A percentile compares a stretch with the other conserved stretches of the same genome.
These are phyloP conservation scores for Gymnocephalus cernua DNA, from an alignment of 2,113 vertebrate genomes.

Conservation along the genomic window DNA sequence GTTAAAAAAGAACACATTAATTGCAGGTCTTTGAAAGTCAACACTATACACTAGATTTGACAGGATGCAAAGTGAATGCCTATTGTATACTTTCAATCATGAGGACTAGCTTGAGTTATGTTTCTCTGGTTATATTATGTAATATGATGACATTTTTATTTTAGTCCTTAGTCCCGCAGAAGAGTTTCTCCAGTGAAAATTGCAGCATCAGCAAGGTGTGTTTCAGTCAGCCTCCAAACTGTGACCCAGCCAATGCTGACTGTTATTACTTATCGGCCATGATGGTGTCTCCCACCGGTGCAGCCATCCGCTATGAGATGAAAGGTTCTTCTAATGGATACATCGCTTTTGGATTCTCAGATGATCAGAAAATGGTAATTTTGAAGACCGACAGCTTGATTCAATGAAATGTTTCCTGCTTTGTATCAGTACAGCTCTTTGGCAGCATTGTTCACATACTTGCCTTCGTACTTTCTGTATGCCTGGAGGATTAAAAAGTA, in stretches of 20 bases:
- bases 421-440: background rate
- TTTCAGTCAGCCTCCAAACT: slow-evolving; percentile 76
- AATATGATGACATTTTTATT: background rate
- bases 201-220: slow-evolving; percentile 83
- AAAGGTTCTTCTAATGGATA: slow-evolving; percentile 78
- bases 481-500: background rate
- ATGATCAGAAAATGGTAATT: slow-evolving; percentile 84
- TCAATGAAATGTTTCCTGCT: background rate
- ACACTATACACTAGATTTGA: too few species aligned
- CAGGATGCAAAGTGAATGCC: background rate
- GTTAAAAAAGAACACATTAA: too few species aligned
- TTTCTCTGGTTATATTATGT: background rate
- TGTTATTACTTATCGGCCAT: slow-evolving; percentile 83
- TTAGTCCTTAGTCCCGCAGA: background rate
- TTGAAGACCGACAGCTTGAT: background rate
- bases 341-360: slow-evolving; percentile 84
- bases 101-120: too few species aligned
- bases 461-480: background rate
- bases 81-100: background rate
- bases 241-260: slow-evolving; percentile 64
- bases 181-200: slow-evolving; percentile 51
- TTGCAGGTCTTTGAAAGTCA: too few species aligned
- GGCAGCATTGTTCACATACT: background rate
- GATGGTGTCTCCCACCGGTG: background rate
- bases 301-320: slow-evolving; percentile 74